These are phyloP conservation scores for Epicampocera succincta DNA, from an alignment of 2,888 invertebrate species.

Conservation along the genomic window DNA sequence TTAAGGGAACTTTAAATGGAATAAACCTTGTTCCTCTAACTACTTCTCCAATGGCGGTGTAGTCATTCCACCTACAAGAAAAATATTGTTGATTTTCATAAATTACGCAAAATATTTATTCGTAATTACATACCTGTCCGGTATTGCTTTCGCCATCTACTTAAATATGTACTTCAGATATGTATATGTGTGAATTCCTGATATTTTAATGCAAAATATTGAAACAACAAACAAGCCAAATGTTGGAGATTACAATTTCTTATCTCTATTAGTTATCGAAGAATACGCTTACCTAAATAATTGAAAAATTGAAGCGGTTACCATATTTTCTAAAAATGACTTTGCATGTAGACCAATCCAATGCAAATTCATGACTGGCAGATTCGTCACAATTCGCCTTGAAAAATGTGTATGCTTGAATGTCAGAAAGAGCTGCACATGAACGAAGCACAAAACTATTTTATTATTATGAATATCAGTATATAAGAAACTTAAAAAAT, in stretches of 20 bases:
- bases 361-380: too few species aligned
- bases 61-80: constrained; percentile 80
- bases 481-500: too few species aligned
- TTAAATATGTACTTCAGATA: neutral
- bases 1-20: constrained; percentile 84
- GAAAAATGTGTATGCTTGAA: too few species aligned
- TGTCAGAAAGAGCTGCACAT: too few species aligned
- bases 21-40: constrained; percentile 84
- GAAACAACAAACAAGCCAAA: neutral
- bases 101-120: neutral
- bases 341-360: too few species aligned
- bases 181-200: too few species aligned
- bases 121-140: constrained; percentile 57
- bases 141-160: constrained; percentile 43
- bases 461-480: too few species aligned
- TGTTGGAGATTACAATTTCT: neutral
- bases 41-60: constrained; percentile 81
- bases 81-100: neutral
- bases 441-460: too few species aligned
- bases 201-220: too few species aligned
- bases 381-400: too few species aligned
- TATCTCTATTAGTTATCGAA: neutral
- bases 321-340: too few species aligned
- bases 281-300: neutral
- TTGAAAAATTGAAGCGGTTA: too few species aligned